phyloP scores from a whole-genome alignment of 1,140 invertebrate genomes.

The Babylonia areolata region DNA sequence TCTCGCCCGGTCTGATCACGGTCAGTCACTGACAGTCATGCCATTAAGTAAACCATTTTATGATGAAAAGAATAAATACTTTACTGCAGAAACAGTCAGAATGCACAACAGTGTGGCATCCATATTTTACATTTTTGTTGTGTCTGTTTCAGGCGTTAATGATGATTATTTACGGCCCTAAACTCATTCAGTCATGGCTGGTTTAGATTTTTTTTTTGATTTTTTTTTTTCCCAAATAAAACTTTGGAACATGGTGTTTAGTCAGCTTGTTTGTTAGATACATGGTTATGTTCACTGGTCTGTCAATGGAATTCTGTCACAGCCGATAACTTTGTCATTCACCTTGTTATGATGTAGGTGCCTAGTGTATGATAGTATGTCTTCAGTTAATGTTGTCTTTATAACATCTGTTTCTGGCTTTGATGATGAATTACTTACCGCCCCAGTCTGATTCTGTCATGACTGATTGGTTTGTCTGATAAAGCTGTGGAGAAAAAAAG shows the following conservation, averaged over 20 bases:
- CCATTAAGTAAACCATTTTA: too few species aligned
- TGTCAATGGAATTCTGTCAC: not conserved
- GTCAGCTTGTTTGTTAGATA: too few species aligned
- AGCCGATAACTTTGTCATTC: not conserved
- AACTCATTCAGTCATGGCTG: not conserved
- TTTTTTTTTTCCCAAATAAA: not conserved
- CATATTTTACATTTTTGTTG: too few species aligned
- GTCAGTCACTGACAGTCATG: too few species aligned
- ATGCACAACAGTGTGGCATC: too few species aligned
- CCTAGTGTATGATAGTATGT: too few species aligned
- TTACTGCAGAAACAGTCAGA: too few species aligned
- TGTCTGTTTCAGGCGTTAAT: not conserved
- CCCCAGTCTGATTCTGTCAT: constrained; percentile 19
- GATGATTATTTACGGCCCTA: not conserved
- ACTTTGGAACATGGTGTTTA: not conserved
- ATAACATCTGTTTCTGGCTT: not conserved
- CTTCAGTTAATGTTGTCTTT: too few species aligned
- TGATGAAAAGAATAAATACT: too few species aligned
- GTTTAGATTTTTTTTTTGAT: too few species aligned
- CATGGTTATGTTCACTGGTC: not conserved
- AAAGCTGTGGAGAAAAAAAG: not conserved
- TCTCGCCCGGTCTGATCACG: too few species aligned
- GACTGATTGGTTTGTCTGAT: constrained; percentile 13
- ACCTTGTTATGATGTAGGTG: too few species aligned
- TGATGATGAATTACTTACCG: constrained; percentile 1